Conservation (phyloP, 1,140 invertebrate genomes). For the Euwallacea fornicatus region DNA sequence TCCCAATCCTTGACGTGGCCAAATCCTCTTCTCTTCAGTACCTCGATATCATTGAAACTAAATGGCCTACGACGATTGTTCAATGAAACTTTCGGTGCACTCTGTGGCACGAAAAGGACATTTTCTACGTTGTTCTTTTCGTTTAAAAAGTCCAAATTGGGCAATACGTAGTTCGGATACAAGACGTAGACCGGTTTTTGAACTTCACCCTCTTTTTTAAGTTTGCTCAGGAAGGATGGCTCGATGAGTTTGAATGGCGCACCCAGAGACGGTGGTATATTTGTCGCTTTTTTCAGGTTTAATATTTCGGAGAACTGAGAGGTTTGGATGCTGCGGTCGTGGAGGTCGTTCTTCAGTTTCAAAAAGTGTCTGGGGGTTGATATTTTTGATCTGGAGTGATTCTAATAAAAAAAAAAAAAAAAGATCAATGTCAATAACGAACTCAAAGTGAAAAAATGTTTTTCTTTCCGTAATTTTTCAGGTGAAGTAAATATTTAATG, state of each 20-base stretch:
- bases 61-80: conserved; percentile 64
- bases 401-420: too few relatives aligned
- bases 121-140: conserved; percentile 61
- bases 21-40: conserved; percentile 75
- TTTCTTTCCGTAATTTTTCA: too few relatives aligned
- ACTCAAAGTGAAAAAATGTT: too few relatives aligned
- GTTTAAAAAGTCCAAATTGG: conserved; percentile 83
- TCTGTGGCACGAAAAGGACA: conserved; percentile 53
- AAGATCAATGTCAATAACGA: too few relatives aligned
- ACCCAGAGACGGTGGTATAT: conserved; percentile 37
- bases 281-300: conserved; percentile 45
- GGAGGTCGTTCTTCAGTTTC: conserved; percentile 53
- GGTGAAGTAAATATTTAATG: too few relatives aligned
- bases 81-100: conserved; percentile 47
- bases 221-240: conserved; percentile 66
- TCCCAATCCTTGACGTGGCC: conserved; percentile 89
- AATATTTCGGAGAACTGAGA: conserved; percentile 55
- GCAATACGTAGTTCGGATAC: conserved; percentile 89
- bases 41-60: conserved; percentile 81
- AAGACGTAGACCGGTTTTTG: conserved; percentile 83
- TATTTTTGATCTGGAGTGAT: too few relatives aligned
- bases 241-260: conserved; percentile 61
- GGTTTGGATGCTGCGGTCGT: conserved; percentile 75
- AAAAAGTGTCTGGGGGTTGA: neutral
- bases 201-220: conserved; percentile 63